Percentiles rank a stretch among this genome's conserved stretches.
These are phyloP conservation scores for Alcedo quadribrachys DNA, from an alignment of 2,797 vertebrate species.

Conservation along the genomic window DNA sequence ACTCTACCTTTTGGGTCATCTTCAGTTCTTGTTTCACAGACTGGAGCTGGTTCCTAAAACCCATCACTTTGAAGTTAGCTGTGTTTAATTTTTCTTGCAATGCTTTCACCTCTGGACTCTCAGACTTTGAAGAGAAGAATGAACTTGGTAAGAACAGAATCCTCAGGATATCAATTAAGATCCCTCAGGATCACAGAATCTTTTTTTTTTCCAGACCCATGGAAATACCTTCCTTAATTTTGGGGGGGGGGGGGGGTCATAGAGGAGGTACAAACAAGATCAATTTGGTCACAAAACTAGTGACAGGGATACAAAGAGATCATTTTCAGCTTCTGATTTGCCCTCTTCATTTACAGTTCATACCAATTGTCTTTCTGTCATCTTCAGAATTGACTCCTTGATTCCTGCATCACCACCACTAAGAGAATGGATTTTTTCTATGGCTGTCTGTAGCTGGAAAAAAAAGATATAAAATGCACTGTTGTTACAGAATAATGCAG, in stretches of 20 bases:
- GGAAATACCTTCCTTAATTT: background rate
- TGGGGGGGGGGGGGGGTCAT: background rate
- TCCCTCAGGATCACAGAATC: background rate
- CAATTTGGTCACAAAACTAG: background rate
- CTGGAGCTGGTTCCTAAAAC: conserved; percentile 93
- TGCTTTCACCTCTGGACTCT: conserved; percentile 81
- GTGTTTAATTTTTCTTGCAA: conserved; percentile 88
- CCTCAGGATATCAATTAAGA: background rate
- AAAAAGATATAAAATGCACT: background rate
- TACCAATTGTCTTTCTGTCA: conserved; percentile 76
- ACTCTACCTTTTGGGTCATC: conserved; percentile 89
- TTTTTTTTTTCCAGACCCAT: background rate
- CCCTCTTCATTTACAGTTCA: background rate
- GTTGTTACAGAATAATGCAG: background rate
- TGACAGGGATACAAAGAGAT: background rate
- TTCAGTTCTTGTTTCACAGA: conserved; percentile 88
- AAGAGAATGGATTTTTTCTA: conserved; percentile 53
- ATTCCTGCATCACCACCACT: conserved; percentile 31
- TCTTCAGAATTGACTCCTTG: conserved; percentile 60
- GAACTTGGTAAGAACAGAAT: background rate
- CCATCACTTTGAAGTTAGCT: conserved; percentile 85
- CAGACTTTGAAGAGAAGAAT: conserved; percentile 54
- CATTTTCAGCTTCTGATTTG: background rate
- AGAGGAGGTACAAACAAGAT: background rate
- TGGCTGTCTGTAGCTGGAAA: conserved; percentile 70